Evolutionary conservation across 2,888 invertebrate genomes (phyloP).

Genomic region (Clivina fossor): DNA sequence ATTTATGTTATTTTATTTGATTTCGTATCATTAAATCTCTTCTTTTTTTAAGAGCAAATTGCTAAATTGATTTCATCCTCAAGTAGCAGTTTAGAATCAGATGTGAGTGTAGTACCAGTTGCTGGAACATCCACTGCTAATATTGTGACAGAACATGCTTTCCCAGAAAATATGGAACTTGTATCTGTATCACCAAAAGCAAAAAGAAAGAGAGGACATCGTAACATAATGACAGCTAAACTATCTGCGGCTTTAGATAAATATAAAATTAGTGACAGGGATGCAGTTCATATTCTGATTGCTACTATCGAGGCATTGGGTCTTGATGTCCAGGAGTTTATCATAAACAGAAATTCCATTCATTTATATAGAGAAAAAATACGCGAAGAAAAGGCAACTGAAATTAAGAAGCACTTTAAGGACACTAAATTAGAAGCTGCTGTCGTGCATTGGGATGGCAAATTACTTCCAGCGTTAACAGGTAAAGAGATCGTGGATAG

Average conservation of each 20-base stretch:
- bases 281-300: constrained; percentile 12
- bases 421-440: not conserved
- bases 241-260: constrained; percentile 15
- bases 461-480: too few species aligned
- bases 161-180: too few species aligned
- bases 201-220: constrained; percentile 4
- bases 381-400: not conserved
- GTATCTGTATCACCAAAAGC: constrained; percentile 9
- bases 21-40: too few species aligned
- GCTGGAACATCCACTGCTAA: too few species aligned
- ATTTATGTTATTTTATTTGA: too few species aligned
- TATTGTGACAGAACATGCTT: too few species aligned
- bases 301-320: constrained; percentile 10
- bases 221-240: constrained; percentile 13
- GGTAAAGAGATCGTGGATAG: too few species aligned
- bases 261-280: constrained; percentile 18
- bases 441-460: constrained; percentile 30
- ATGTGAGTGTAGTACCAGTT: too few species aligned
- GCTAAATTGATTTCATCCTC: too few species aligned
- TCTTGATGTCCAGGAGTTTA: not conserved
- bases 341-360: constrained; percentile 22
- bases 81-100: too few species aligned
- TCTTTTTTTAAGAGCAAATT: too few species aligned
- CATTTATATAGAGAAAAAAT: constrained; percentile 6
- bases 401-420: constrained; percentile 14